A percentile compares a stretch with the other conserved stretches of the same genome.
Evolutionary conservation across 53 echinoderm and acorn worm species (phyloP).

Genomic region (Echinometra lucunter): DNA sequence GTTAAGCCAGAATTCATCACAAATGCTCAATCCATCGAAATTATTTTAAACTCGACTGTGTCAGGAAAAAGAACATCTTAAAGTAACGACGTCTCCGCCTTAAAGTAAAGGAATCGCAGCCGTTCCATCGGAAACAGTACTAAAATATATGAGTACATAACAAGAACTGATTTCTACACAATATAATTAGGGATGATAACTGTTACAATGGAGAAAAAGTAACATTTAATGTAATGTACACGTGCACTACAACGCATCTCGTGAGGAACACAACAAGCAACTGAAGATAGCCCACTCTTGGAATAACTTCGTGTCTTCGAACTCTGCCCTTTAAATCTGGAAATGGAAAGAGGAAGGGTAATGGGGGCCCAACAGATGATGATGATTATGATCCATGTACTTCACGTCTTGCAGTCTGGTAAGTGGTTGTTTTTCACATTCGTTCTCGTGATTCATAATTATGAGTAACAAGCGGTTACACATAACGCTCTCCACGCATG

Average conservation of each 20-base stretch:
- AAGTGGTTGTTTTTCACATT: neutral
- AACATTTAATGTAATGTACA: no score
- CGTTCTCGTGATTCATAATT: neutral
- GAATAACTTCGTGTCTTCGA: neutral
- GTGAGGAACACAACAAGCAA: neutral
- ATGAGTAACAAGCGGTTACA: neutral
- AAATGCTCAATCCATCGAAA: neutral
- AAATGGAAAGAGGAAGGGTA: neutral
- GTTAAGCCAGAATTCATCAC: neutral
- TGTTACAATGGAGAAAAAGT: neutral
- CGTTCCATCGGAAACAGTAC: neutral
- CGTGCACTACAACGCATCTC: neutral
- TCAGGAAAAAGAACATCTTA: neutral
- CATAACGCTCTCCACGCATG: neutral
- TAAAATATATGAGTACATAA: neutral
- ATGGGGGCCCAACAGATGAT: conserved; percentile 5
- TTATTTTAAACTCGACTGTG: neutral
- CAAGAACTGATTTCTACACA: neutral
- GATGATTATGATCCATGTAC: neutral
- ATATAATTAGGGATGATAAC: neutral
- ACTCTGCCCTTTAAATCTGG: conserved; percentile 37
- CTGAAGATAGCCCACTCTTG: neutral
- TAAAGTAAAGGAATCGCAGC: neutral
- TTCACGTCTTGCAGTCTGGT: neutral
- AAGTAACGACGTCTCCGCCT: neutral